Conservation (phyloP, 2,888 invertebrate genomes). For the Leptopilina drosophilae region DNA sequence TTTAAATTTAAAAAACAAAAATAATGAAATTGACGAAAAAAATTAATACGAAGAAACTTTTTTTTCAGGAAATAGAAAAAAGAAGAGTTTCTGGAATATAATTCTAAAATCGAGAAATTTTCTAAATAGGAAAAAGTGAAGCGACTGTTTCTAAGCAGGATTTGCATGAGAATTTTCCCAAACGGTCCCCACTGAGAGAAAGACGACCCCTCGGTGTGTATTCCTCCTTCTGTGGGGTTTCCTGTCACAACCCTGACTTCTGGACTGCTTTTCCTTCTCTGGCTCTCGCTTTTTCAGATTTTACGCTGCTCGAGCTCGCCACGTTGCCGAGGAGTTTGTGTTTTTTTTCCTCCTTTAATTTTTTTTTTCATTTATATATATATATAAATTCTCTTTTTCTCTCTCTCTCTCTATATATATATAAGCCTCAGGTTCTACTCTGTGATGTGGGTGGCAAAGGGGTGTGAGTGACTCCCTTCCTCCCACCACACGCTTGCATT, state of each 20-base stretch:
- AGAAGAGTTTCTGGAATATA: neutral
- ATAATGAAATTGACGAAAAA: too few relatives aligned
- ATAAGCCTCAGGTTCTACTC: constrained; percentile 37
- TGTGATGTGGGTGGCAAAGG: constrained; percentile 39
- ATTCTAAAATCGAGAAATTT: constrained; percentile 15
- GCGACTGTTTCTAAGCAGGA: constrained; percentile 24
- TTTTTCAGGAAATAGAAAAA: neutral
- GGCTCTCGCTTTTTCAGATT: constrained; percentile 28
- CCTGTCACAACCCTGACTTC: constrained; percentile 41
- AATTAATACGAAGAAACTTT: too few relatives aligned
- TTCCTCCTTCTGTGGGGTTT: constrained; percentile 32
- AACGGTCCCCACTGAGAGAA: constrained; percentile 10
- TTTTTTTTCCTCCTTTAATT: neutral
- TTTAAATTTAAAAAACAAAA: too few relatives aligned
- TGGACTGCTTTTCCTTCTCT: constrained; percentile 22
- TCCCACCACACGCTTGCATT: constrained; percentile 50
- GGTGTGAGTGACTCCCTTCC: constrained; percentile 28
- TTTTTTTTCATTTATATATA: neutral
- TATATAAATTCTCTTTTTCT: neutral
- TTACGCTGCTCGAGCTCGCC: constrained; percentile 34
- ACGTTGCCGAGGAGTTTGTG: constrained; percentile 18
- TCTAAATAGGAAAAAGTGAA: constrained; percentile 10
- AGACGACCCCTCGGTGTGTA: constrained; percentile 35
- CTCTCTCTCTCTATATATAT: neutral
- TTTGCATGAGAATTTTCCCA: constrained; percentile 41